Percentiles rank a stretch among this genome's conserved stretches.
Evolutionary conservation across 2,797 vertebrate species (phyloP).

Genomic region (Micromesistius poutassou): DNA sequence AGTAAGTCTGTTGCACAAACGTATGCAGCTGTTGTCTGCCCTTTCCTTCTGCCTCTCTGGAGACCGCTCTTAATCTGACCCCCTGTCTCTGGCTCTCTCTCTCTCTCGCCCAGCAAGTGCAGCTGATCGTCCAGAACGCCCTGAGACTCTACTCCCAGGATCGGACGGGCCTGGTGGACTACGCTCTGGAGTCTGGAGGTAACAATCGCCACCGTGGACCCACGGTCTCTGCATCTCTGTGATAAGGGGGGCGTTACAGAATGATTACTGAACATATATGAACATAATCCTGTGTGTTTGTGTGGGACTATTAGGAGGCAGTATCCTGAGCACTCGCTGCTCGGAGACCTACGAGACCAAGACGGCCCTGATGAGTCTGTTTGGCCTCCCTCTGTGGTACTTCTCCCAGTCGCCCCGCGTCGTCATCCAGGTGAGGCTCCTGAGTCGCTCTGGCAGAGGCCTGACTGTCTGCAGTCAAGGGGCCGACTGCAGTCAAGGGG

Average conservation of each 20-base stretch:
- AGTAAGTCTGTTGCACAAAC: background rate
- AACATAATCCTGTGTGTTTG: background rate
- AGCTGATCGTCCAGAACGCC: conserved; percentile 84
- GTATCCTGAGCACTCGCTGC: conserved; percentile 92
- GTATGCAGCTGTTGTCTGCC: background rate
- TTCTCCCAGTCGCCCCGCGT: conserved; percentile 92
- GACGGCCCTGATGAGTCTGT: conserved; percentile 90
- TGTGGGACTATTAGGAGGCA: conserved; percentile 81
- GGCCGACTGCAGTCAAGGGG: background rate
- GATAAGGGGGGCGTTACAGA: background rate
- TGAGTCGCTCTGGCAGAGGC: background rate
- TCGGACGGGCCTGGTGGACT: conserved; percentile 90
- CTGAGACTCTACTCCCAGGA: conserved; percentile 90
- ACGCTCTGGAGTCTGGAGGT: conserved; percentile 94
- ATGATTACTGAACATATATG: background rate
- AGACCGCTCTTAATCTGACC: background rate
- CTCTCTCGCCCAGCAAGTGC: conserved; percentile 79
- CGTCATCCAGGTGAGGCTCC: conserved; percentile 86
- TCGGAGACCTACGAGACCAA: conserved; percentile 93
- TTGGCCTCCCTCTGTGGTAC: conserved; percentile 93
- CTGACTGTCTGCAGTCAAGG: no score
- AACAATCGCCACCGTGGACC: background rate
- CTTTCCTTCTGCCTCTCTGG: background rate
- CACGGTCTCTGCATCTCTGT: background rate
- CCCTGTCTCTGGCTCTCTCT: conserved; percentile 9